Conservation (phyloP, 2,888 invertebrate species). For the Microctonus hyperodae region DNA sequence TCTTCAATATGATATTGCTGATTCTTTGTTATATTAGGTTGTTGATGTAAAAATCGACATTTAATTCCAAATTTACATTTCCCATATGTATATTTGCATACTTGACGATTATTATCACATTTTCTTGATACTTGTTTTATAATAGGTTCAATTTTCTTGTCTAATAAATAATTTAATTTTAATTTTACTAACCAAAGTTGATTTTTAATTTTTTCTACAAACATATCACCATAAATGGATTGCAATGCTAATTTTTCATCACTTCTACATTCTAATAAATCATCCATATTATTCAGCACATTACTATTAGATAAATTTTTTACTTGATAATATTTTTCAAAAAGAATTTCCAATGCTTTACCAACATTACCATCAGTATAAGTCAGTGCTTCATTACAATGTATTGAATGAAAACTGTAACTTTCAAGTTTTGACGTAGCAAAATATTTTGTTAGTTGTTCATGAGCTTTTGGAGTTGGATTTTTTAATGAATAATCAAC, state of each 20-base stretch:
- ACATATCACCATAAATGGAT: conserved; percentile 78
- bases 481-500: conserved; percentile 73
- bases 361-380: conserved; percentile 75
- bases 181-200: conserved; percentile 75
- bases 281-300: conserved; percentile 61
- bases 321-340: conserved; percentile 73
- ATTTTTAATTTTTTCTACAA: conserved; percentile 74
- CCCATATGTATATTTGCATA: conserved; percentile 71
- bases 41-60: conserved; percentile 77
- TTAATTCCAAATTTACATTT: conserved; percentile 77
- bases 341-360: conserved; percentile 74
- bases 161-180: conserved; percentile 72
- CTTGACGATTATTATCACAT: conserved; percentile 42
- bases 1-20: conserved; percentile 55
- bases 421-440: conserved; percentile 77
- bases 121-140: conserved; percentile 61
- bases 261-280: conserved; percentile 70
- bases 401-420: conserved; percentile 75
- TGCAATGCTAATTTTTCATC: conserved; percentile 79
- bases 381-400: conserved; percentile 78
- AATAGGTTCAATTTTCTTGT: conserved; percentile 64
- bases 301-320: conserved; percentile 60
- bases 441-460: conserved; percentile 73
- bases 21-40: conserved; percentile 59
- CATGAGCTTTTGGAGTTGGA: conserved; percentile 68